Evolutionary conservation across 2,113 vertebrate genomes (phyloP), one percentile per base, ranked within the genome.

Genomic region (Coryphaenoides rupestris): DNA sequence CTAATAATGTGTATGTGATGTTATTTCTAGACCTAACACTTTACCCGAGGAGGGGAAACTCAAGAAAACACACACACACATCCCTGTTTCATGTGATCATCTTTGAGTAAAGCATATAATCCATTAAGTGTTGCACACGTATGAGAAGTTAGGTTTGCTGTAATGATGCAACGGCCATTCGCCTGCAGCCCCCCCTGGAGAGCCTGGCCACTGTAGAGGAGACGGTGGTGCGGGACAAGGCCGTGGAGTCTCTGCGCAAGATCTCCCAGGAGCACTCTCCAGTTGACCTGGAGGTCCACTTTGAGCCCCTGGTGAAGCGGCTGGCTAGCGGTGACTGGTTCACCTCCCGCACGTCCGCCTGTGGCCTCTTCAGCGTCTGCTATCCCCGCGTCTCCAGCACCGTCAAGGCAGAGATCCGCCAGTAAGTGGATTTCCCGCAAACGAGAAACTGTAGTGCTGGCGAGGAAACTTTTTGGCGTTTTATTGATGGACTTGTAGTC

Each of bases 251-350:
- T 12, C 89, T 96, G 87, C 85, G 94, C 19, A 93, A 94, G 80
- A 94, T 96, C 77, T 95, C 94, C 28, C 90, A 94, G 83, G 94
- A 95, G 80, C 94, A 96, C 60, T 94, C 93, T 19, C 90, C 94
- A 4, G 84, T 92, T 55, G 94, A 95, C 74, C 87, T 96, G 66
- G 94, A 95, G 84, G 94, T 93, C 55, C 93, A 96, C 65, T 96
- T 96, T 83, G 94, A 94, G 47, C 94, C 94, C n/a, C 84, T 96
- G 86, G 93, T 96, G 65, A 96, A 96, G 72, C 90, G 93, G 10
- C 81, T 96, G 60, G 93, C 94, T 16, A 93, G 94, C 45, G 94
- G 94, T 21, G 94, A 96, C 79, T 96, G 94, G 94, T 95, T 96
- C 80, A 96, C 94, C 19, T 95, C 94, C 59, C 92, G 94, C 57